Percentiles rank a stretch among this genome's conserved stretches.
These are phyloP conservation scores for Metopolophium dirhodum DNA, from an alignment of 1,140 invertebrate species.

Conservation along the genomic window DNA sequence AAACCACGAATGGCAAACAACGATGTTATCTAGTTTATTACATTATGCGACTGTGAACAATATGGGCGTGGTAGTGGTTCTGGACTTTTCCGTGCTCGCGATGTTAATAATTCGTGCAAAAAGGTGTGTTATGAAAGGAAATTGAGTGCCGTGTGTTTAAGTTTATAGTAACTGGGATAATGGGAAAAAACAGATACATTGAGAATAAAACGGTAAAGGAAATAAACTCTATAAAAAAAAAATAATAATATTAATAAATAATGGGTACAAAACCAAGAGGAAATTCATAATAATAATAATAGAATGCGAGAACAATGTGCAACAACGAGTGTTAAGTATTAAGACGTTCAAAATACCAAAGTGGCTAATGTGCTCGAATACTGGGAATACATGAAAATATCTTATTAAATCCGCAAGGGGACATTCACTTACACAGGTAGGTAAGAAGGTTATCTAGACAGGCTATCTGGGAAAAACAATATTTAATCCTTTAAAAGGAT, in stretches of 20 bases:
- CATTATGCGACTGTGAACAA: background rate
- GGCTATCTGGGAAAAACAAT: background rate
- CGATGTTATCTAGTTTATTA: background rate
- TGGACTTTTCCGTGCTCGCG: background rate
- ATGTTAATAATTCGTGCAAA: background rate
- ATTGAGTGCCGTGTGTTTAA: background rate
- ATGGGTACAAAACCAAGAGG: background rate
- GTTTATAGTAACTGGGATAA: background rate
- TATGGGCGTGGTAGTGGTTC: background rate
- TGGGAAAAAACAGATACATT: background rate
- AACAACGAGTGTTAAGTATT: background rate
- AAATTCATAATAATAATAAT: background rate
- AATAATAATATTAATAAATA: background rate
- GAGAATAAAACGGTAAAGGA: background rate
- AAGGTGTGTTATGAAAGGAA: background rate
- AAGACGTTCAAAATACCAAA: background rate
- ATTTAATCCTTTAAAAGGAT: background rate
- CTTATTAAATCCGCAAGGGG: background rate
- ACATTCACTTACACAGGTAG: background rate
- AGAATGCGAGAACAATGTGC: no score
- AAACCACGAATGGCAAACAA: background rate
- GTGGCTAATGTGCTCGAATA: background rate
- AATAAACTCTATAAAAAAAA: background rate
- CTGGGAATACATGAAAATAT: background rate
- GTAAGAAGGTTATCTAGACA: background rate